Evolutionary conservation across 2,797 vertebrate species (phyloP), one percentile per base, ranked within the genome.

Genomic region (Notamacropus eugenii): DNA sequence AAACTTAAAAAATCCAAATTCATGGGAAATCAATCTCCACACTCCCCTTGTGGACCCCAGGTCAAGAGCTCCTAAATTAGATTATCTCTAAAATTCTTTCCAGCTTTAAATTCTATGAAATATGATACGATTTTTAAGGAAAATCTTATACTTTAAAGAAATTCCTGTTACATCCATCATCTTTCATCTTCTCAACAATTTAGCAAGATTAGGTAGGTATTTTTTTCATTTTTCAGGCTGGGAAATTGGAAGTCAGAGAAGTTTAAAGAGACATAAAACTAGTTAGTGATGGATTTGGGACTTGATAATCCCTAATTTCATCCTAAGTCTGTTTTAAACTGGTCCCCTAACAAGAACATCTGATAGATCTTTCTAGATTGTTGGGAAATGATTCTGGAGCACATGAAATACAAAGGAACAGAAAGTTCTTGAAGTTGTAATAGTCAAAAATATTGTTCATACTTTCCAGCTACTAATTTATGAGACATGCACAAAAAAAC

Each of bases 191-290:
- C 19, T 82, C 74, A 82, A 46, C 40, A 82, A 46, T 27, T 82
- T 8, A 50, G 24, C 67, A 87, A 31, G 54, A 10, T 90, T 24
- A 31, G 54, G 24, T 55, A 34, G 92, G 9, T 82, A 92, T 92
- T 54, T 22, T 95, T 91, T 56, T 90, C 34, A 24, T 90, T 98
- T 98, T 93, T 95, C 94, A 91, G 74, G 92, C 31, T 96, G 93
- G 90, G 67, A 11, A 96, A 97, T 92, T 0, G 90, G 98, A 91
- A 94, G 93, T 54, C 59, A 97, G 95, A 96, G 96, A 95, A 46
- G 90, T 93, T 87, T 82, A 82, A 93, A 62, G 40, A 56, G 90
- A 82, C 59, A 0, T 24, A 96, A 58, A 96, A 90, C 97, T 94
- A 97, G 55, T 13, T 46, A 82, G 55, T 74, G n/a, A 40, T 90